Conservation (phyloP, 2,888 invertebrate species). For the Megamerina dolium region DNA sequence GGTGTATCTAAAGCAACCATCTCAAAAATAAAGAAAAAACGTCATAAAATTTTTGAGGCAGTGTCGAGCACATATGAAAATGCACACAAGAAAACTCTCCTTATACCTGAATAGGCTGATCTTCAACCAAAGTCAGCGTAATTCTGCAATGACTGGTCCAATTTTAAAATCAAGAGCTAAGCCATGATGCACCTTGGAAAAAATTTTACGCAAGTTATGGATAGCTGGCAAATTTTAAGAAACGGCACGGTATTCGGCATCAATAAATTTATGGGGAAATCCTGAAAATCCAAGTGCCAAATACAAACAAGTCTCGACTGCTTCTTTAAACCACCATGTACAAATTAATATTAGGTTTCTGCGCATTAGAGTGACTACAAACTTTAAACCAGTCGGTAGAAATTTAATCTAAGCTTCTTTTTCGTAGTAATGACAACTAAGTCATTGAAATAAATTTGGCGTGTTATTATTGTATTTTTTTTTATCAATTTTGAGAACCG, state of each 20-base stretch:
- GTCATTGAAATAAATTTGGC: background rate
- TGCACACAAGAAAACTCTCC: slow-evolving; percentile 6
- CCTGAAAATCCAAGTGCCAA: background rate
- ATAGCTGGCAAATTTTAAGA: slow-evolving; percentile 11
- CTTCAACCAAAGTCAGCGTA: slow-evolving; percentile 11
- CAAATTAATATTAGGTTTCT: slow-evolving; percentile 2
- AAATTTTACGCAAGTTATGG: slow-evolving; percentile 13
- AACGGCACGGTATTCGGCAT: slow-evolving; percentile 10
- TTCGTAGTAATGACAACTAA: background rate
- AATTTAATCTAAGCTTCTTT: background rate
- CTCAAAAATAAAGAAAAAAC: slow-evolving; percentile 9
- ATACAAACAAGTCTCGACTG: slow-evolving; percentile 1
- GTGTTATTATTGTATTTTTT: background rate
- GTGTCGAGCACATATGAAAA: slow-evolving; percentile 9
- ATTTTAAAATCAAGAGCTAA: slow-evolving; percentile 13
- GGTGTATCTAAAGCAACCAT: slow-evolving; percentile 12
- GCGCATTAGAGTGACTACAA: no score
- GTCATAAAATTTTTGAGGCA: slow-evolving; percentile 10
- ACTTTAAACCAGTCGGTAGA: background rate
- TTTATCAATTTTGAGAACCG: background rate
- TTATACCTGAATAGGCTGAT: slow-evolving; percentile 10
- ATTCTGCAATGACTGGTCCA: slow-evolving; percentile 11
- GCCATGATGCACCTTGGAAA: slow-evolving; percentile 8
- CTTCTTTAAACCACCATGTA: background rate
- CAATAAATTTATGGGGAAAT: slow-evolving; percentile 14